These are phyloP conservation scores for Drosophila pegasa DNA, from an alignment of 2,888 invertebrate species.

Conservation along the genomic window DNA sequence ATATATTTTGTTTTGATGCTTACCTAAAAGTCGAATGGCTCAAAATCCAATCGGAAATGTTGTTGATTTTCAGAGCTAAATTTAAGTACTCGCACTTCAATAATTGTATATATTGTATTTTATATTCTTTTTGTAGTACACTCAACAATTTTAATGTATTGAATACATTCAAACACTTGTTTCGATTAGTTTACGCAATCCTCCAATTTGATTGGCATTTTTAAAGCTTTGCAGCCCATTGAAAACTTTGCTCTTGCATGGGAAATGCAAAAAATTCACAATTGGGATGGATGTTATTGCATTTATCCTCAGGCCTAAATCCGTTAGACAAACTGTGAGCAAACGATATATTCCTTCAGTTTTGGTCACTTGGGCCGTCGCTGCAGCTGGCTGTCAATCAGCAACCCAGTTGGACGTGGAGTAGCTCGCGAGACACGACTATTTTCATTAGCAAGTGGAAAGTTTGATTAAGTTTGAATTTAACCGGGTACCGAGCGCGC, in stretches of 20 bases:
- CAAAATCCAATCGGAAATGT: slow-evolving; percentile 51
- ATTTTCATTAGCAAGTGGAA: slow-evolving; percentile 25
- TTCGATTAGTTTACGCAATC: slow-evolving; percentile 47
- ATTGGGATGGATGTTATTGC: slow-evolving; percentile 25
- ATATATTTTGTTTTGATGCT: slow-evolving; percentile 17
- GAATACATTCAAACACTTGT: slow-evolving; percentile 39
- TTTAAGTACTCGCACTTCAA: slow-evolving; percentile 43
- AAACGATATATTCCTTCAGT: slow-evolving; percentile 34
- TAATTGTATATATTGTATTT: slow-evolving; percentile 55
- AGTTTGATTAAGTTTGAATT: slow-evolving; percentile 23
- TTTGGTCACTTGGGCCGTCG: slow-evolving; percentile 23
- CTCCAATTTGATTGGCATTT: slow-evolving; percentile 43
- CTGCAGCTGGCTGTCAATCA: slow-evolving; percentile 30
- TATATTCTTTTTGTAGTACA: slow-evolving; percentile 22
- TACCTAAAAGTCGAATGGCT: slow-evolving; percentile 39
- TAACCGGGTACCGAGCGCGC: slow-evolving; percentile 73
- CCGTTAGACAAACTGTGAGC: slow-evolving; percentile 13
- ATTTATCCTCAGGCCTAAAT: slow-evolving; percentile 36
- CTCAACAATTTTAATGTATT: slow-evolving; percentile 40
- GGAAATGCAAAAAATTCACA: not conserved
- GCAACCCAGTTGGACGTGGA: slow-evolving; percentile 40
- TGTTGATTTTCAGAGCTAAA: not conserved
- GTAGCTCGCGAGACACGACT: slow-evolving; percentile 36
- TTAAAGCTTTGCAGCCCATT: slow-evolving; percentile 27
- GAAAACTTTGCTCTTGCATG: slow-evolving; percentile 9